A percentile compares a stretch with the other conserved stretches of the same genome.
Conservation (phyloP, 2,113 vertebrate species). For the Tiliqua scincoides region DNA sequence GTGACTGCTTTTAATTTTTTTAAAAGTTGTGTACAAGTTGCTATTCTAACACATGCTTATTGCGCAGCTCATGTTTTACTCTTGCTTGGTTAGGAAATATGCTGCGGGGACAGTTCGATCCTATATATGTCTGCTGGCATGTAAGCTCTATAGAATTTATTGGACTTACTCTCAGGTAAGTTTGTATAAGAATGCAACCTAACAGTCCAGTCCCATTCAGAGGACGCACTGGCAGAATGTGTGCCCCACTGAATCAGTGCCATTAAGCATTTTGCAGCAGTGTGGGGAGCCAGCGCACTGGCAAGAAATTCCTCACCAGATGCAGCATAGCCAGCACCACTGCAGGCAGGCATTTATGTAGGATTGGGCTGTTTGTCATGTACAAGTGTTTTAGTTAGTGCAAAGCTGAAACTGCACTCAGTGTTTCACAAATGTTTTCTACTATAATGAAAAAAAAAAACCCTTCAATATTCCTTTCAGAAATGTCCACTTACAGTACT, state of each 20-base stretch:
- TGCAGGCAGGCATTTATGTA: too few relatives aligned
- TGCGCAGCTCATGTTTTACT: rapidly evolving
- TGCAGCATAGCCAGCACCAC: too few relatives aligned
- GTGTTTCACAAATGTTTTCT: background rate
- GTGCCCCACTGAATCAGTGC: too few relatives aligned
- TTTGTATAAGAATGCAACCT: too few relatives aligned
- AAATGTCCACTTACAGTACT: background rate
- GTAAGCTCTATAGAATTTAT: too few relatives aligned
- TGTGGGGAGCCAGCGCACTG: too few relatives aligned
- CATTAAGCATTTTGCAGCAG: too few relatives aligned
- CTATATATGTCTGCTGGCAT: too few relatives aligned
- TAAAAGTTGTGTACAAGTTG: background rate
- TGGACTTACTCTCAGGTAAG: too few relatives aligned
- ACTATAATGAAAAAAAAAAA: background rate
- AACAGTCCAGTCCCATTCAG: too few relatives aligned
- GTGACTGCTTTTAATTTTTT: background rate
- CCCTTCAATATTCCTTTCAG: background rate
- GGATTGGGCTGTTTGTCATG: background rate
- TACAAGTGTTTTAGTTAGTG: background rate
- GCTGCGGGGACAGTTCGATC: background rate
- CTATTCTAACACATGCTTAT: background rate
- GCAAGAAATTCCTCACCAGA: too few relatives aligned
- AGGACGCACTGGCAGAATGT: too few relatives aligned
- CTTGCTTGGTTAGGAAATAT: slow-evolving; percentile 1
- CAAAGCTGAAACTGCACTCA: background rate